phyloP scores from a whole-genome alignment of 2,888 invertebrate species.

The Notocelia uddmanniana region DNA sequence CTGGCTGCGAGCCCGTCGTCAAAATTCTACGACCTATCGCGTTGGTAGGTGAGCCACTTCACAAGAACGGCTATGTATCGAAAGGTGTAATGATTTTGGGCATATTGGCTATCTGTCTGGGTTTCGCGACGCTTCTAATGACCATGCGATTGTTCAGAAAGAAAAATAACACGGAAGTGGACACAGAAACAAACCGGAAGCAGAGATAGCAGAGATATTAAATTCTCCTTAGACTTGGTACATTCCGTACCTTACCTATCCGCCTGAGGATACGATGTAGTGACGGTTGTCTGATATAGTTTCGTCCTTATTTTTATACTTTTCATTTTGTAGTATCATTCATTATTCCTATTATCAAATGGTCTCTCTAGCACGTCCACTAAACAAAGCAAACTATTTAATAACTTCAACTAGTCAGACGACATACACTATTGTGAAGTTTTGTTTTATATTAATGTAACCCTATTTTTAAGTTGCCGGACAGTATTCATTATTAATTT shows the following conservation, averaged over 20 bases:
- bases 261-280: conserved; percentile 25
- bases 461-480: conserved; percentile 52
- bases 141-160: conserved; percentile 69
- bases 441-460: conserved; percentile 47
- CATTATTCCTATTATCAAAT: conserved; percentile 46
- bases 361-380: conserved; percentile 54
- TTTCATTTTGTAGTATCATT: conserved; percentile 44
- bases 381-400: conserved; percentile 23
- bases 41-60: conserved; percentile 62
- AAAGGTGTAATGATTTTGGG: conserved; percentile 70
- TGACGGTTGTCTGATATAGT: conserved; percentile 32
- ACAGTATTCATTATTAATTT: conserved; percentile 59
- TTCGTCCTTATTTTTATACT: conserved; percentile 41
- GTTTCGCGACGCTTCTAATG: conserved; percentile 70
- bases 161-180: conserved; percentile 53
- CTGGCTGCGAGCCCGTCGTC: conserved; percentile 86
- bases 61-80: conserved; percentile 55
- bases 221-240: conserved; percentile 15
- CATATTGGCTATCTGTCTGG: conserved; percentile 66
- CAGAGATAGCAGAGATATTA: conserved; percentile 64
- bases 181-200: conserved; percentile 71
- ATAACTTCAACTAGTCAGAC: conserved; percentile 58
- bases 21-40: conserved; percentile 80
- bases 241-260: conserved; percentile 46
- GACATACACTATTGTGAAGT: conserved; percentile 50